Evolutionary conservation across 2,888 invertebrate genomes (phyloP).

Genomic region (Sphecodes monilicornis): DNA sequence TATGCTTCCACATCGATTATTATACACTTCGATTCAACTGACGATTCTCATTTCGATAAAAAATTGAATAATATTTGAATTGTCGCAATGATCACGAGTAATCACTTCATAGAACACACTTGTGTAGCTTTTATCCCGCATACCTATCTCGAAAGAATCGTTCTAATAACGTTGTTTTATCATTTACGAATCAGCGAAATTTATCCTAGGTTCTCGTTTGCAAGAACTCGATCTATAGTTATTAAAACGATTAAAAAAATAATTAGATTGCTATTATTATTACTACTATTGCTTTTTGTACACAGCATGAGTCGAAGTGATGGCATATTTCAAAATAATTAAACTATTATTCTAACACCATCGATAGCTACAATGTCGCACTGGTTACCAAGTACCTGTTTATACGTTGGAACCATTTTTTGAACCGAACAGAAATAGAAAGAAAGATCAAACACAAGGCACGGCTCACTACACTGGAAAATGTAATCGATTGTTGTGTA

Average conservation of each 20-base stretch:
- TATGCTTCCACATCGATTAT: conserved; percentile 74
- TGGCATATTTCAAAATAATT: not conserved
- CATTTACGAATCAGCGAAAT: not conserved
- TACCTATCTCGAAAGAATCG: conserved; percentile 72
- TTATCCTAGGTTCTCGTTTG: not conserved
- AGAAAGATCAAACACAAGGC: not conserved
- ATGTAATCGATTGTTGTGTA: not conserved
- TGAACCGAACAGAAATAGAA: not conserved
- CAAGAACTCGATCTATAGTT: not conserved
- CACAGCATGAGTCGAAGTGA: not conserved
- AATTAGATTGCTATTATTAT: no score
- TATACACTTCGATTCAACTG: conserved; percentile 69
- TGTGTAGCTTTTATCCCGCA: conserved; percentile 73
- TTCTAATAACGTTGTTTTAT: conserved; percentile 77
- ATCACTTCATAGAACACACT: conserved; percentile 69
- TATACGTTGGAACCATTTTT: not conserved
- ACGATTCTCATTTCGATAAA: conserved; percentile 55
- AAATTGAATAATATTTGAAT: conserved; percentile 61
- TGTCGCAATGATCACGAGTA: conserved; percentile 66
- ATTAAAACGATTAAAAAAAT: not conserved
- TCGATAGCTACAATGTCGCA: not conserved
- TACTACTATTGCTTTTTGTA: conserved; percentile 1
- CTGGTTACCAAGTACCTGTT: not conserved
- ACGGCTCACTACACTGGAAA: not conserved
- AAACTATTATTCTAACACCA: not conserved